Base-by-base conservation (phyloP, 2,888 invertebrate genomes). In the Pandemis corylana region DNA sequence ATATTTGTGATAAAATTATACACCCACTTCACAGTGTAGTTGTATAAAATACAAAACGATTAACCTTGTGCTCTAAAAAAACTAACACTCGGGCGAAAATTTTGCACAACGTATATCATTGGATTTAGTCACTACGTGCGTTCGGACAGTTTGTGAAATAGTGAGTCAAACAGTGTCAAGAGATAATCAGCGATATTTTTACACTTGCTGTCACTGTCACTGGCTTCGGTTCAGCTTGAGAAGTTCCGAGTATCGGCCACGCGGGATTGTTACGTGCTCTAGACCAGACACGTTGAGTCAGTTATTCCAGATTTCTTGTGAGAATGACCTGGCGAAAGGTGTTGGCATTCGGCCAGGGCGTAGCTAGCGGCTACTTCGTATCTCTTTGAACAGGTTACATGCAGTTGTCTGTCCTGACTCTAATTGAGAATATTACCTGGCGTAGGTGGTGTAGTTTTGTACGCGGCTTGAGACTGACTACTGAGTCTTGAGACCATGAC, bases 241-340 rank as follows among this genome's bases (percentile, higher is more conserved):
- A 51, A 51, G 68, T 73, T 71, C 75, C 59, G 20, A 62, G 68
- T 78, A 78, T 61, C 15, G 75, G 72, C 80, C 81, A 82, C 79
- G 80, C 76, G 79, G 80, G 51, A 51, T 56, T 56, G 10, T 67
- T 79, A 80, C 77, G 79, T 75, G 77, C 78, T 53, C 70, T 76
- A 71, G 70, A 76, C 78, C 78, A 80, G 71, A 70, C 69, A 28
- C 42, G 76, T 84, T 82, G 81, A 82, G 83, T 87, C 84, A 82
- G 78, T 77, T 82, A 85, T 83, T 87, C 84, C 86, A 85, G 82
- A 78, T 87, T 86, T 87, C 86, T 82, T 84, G 84, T 77, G 87
- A 86, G 88, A 85, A 87, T 86, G 89, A 89, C 86, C 89, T 86
- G 89, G 87, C 87, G 87, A 89, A 89, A 90, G 88, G 83, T 76